Evolutionary conservation across 2,113 vertebrate species (phyloP).

Genomic region (Lasiurus borealis): DNA sequence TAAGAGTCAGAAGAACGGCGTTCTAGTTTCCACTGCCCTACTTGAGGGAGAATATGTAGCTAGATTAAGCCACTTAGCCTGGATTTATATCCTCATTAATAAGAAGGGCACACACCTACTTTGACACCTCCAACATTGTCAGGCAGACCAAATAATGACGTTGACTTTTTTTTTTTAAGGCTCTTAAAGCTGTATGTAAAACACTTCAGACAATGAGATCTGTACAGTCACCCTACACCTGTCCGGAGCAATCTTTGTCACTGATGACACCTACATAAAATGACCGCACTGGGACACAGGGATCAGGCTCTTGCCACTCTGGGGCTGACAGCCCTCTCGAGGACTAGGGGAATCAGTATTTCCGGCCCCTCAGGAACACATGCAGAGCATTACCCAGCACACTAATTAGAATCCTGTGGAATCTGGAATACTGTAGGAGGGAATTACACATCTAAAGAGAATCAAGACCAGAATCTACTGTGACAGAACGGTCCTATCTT

Average conservation of each 20-base stretch:
- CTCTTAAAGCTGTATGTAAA: not conserved
- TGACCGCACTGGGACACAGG: not conserved
- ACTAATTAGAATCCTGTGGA: slow-evolving; percentile 39
- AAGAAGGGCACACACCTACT: slow-evolving; percentile 60
- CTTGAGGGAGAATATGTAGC: slow-evolving; percentile 50
- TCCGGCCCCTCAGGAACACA: slow-evolving; percentile 11
- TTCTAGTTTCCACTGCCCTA: slow-evolving; percentile 77
- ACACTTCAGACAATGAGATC: not conserved
- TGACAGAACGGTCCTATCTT: not conserved
- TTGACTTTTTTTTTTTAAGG: not conserved
- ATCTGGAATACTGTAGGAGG: not conserved
- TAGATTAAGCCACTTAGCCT: slow-evolving; percentile 68
- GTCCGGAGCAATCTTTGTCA: not conserved
- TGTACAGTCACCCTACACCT: not conserved
- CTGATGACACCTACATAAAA: not conserved
- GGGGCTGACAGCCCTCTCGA: not conserved
- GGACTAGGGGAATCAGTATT: not conserved
- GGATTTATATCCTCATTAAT: slow-evolving; percentile 67
- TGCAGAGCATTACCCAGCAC: not conserved
- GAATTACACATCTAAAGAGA: slow-evolving; percentile 16
- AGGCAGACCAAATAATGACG: not conserved
- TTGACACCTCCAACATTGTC: slow-evolving; percentile 9
- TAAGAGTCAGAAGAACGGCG: slow-evolving; percentile 57
- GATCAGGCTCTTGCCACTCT: not conserved
- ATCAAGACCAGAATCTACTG: not conserved